Evolutionary conservation across 2,888 invertebrate species (phyloP).

Genomic region (Pyralis farinalis): DNA sequence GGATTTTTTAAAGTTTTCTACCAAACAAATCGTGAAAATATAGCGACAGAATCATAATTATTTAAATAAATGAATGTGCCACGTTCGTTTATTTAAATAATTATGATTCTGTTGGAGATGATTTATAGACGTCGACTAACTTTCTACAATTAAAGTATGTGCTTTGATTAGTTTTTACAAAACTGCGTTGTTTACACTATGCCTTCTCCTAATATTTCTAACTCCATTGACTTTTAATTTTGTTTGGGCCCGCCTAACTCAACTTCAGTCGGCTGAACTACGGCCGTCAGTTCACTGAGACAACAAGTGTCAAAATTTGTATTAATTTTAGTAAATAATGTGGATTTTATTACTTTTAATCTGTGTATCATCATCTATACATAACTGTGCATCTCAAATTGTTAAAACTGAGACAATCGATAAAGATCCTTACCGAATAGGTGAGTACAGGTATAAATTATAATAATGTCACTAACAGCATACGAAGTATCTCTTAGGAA

Average conservation of each 20-base stretch:
- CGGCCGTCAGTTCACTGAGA: constrained; percentile 19
- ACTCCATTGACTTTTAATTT: constrained; percentile 23
- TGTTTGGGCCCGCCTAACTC: constrained; percentile 35
- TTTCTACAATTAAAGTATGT: neutral
- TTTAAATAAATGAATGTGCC: too few relatives aligned
- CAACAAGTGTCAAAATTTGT: constrained; percentile 21
- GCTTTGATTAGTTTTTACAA: neutral
- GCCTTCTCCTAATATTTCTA: constrained; percentile 17
- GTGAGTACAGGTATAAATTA: constrained; percentile 31
- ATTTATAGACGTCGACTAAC: too few relatives aligned
- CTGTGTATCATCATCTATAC: constrained; percentile 25
- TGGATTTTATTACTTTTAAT: constrained; percentile 30
- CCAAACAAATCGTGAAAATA: too few relatives aligned
- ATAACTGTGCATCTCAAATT: constrained; percentile 37
- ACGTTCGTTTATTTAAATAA: neutral
- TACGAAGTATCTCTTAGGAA: too few relatives aligned
- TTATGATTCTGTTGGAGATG: too few relatives aligned
- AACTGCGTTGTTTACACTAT: neutral
- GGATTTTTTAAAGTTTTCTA: too few relatives aligned
- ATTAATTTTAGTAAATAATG: constrained; percentile 27
- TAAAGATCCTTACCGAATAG: constrained; percentile 52
- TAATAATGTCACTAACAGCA: neutral
- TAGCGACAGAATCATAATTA: too few relatives aligned
- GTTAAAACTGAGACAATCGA: constrained; percentile 30
- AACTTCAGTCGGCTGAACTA: constrained; percentile 29